Conservation (phyloP, 1,140 invertebrate species). For the Cepaea nemoralis region DNA sequence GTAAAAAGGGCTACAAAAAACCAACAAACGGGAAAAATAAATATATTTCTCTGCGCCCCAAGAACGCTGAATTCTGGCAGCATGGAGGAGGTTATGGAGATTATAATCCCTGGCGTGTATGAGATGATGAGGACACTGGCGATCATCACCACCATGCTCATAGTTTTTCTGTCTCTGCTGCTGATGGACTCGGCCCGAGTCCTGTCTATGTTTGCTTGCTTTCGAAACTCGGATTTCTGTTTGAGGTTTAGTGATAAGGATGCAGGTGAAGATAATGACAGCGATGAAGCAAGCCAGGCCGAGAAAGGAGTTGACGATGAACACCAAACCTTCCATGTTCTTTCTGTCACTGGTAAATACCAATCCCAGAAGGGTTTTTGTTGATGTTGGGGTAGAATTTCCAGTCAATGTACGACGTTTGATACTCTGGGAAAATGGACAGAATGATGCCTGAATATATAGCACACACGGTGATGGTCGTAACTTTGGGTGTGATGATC, state of each 20-base stretch:
- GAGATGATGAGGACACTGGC: no score
- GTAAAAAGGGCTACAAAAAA: no score
- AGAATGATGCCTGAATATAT: background rate
- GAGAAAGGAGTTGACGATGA: background rate
- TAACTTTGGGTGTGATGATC: background rate
- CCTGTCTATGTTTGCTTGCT: background rate
- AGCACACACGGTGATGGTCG: background rate
- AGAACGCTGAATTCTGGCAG: no score
- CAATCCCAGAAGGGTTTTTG: no score
- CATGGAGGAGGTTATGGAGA: no score
- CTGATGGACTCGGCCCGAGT: background rate
- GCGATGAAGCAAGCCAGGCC: background rate
- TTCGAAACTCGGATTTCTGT: conserved; percentile 1
- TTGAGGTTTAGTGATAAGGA: background rate
- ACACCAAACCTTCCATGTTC: background rate
- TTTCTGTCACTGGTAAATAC: background rate
- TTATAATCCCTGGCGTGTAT: no score
- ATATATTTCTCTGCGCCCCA: no score
- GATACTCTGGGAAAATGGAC: background rate
- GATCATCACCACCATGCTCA: no score
- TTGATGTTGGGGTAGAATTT: no score
- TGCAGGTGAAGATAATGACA: background rate
- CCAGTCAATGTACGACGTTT: no score
- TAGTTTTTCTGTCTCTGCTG: no score
- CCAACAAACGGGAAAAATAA: no score